Conservation (phyloP, 2,113 vertebrate species). For the Sciurus niger region DNA sequence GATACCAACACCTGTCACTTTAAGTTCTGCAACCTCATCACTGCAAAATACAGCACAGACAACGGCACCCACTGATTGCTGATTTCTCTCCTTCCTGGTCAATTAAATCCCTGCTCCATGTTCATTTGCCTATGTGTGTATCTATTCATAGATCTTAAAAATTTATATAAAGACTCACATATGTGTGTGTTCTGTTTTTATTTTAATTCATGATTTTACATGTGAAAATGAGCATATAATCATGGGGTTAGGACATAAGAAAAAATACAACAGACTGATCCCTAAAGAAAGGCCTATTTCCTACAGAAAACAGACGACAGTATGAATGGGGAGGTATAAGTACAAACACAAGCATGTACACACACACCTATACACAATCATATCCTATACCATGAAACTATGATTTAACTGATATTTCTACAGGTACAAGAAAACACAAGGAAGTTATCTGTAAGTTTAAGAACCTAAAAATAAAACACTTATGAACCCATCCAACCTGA, state of each 20-base stretch:
- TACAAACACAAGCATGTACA: neutral
- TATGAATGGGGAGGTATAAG: neutral
- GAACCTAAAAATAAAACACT: neutral
- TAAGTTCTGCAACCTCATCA: neutral
- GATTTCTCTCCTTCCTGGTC: neutral
- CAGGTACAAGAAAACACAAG: neutral
- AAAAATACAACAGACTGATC: neutral
- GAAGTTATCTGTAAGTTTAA: neutral
- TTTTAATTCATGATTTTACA: conserved; percentile 6
- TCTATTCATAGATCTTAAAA: neutral
- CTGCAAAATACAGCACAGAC: neutral
- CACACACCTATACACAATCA: neutral
- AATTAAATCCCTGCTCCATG: neutral
- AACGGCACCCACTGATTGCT: neutral
- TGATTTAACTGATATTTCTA: neutral
- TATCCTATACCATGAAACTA: neutral
- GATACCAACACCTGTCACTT: neutral
- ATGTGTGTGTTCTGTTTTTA: neutral
- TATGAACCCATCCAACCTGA: neutral
- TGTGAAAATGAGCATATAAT: neutral
- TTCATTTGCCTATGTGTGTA: neutral
- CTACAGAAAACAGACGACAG: neutral
- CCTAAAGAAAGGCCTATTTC: neutral
- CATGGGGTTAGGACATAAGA: neutral
- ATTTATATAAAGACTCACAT: neutral